Base-by-base conservation (phyloP, 2,797 vertebrate species). In the Nyctibius grandis region DNA sequence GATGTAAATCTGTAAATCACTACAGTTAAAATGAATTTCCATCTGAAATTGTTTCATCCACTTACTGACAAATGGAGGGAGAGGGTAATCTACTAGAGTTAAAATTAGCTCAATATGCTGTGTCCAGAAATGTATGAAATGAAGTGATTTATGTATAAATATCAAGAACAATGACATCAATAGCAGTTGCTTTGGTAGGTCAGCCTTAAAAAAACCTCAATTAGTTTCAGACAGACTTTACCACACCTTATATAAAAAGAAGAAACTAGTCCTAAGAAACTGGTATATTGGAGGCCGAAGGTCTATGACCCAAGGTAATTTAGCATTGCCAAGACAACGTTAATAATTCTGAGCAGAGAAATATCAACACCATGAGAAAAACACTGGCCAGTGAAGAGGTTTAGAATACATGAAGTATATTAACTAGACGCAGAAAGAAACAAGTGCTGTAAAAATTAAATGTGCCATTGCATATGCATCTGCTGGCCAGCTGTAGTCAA, bases 311-410 rank as follows among this genome's bases (percentile, higher is more conserved):
- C n/a, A 76, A 82, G 5, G 10, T 77, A 75, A 84, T 60, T 92
- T 60, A 75, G 11, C 25, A 61, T 36, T 47, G 8, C 23, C 42
- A 84, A 69, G 34, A 65, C 0, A 0, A 83, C 0, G 3, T 1
- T 36, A 57, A 69, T 79, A 61, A 86, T 40, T 94, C 29, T 73
- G 38, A 81, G 18, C 17, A 63, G 33, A 85, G 31, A 90, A 84
- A 73, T 86, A 65, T 40, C 50, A 88, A 21, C 15, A 79, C 18
- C 21, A 73, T 79, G 74, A 92, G 34, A 76, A 93, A 90, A 88
- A 69, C 15, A 45, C 8, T 65, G 47, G 20, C 57, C 47, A 86
- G 10, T 45, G 15, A 78, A 88, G 31, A 53, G 4, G 20, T 44
- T 88, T 84, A 68, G 26, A 72, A 40, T 88, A 80, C 4, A 36